phyloP scores from a whole-genome alignment of 2,888 invertebrate genomes.

The Leucophenga maculata region DNA sequence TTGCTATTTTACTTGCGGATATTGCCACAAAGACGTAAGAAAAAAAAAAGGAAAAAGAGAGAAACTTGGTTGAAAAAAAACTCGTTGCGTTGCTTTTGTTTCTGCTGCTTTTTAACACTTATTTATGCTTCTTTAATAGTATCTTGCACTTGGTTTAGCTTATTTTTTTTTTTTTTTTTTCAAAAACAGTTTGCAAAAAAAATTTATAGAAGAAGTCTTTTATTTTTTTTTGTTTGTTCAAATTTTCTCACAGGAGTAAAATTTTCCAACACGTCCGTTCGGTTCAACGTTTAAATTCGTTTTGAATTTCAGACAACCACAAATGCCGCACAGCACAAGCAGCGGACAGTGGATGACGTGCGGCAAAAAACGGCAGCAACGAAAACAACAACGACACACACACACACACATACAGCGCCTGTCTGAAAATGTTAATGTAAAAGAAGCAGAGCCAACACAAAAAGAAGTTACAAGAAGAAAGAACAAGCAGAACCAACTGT shows the following conservation, averaged over 20 bases:
- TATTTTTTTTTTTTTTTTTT: constrained; percentile 8
- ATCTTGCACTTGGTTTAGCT: constrained; percentile 33
- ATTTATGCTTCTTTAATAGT: constrained; percentile 44
- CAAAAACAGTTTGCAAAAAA: constrained; percentile 1
- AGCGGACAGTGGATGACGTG: constrained; percentile 33
- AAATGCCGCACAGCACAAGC: constrained; percentile 47
- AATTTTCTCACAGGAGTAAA: constrained; percentile 34
- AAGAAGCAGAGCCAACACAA: constrained; percentile 38
- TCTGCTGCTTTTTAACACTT: constrained; percentile 11
- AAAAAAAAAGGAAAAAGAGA: background rate
- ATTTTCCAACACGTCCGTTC: constrained; percentile 50
- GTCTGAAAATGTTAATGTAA: constrained; percentile 7
- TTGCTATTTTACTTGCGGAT: constrained; percentile 37
- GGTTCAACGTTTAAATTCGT: constrained; percentile 56
- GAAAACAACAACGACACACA: constrained; percentile 30
- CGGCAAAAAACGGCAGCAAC: background rate
- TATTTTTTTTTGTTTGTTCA: constrained; percentile 29
- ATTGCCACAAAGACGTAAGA: background rate
- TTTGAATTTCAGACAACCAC: constrained; percentile 49
- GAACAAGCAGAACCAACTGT: too few species aligned
- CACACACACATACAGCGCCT: constrained; percentile 22
- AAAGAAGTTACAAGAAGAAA: too few species aligned
- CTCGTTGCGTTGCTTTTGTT: too few species aligned
- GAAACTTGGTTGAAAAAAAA: background rate
- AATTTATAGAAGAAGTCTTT: background rate